Evolutionary conservation across 2,113 vertebrate species (phyloP), one percentile per base, ranked within the genome.

Genomic region (Nothocercus nigrocapillus): DNA sequence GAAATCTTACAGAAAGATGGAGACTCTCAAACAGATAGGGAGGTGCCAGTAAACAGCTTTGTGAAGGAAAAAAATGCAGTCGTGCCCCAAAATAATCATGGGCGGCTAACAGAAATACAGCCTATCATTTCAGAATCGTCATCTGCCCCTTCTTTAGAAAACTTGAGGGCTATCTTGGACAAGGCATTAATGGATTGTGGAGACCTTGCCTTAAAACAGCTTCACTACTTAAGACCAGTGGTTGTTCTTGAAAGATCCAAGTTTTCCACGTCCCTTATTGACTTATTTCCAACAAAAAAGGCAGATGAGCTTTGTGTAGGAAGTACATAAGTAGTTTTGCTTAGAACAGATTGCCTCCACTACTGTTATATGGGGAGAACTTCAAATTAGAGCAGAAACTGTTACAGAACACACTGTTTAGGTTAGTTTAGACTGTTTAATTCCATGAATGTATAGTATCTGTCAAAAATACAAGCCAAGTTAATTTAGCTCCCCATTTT

Each of bases 121-220:
- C 98, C 99, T 82, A 96, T 98, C 91, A 90, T 98, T 89, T 97
- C 97, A 67, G 98, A 99, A 82, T 98, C 98, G 6, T 97, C 98
- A 21, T 97, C 99, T 47, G 98, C 98, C 94, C 98, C 98, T 79
- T 98, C 98, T 24, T 97, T 98, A 96, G 98, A 99, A 97, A 99
- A 99, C 93, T 96, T 99, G 96, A 98, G 98, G 96, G 98, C 98
- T 4, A 99, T 99, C 93, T 96, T 99, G 98, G 99, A 99, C 98
- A 99, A 99, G 98, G 99, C 99, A 62, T 97, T 99, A 95, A 98
- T 98, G 44, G 99, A 99, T 95, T 99, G 99, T 97, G 99, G 99
- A 92, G 99, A 99, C 96, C 98, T 99, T 97, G 99, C 99, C 97
- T 99, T 99, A 97, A 99, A 99, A 97, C 99, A 99, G 96, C 99